Evolutionary conservation across 2,888 invertebrate genomes (phyloP), one percentile per base, ranked within the genome.

Genomic region (Blera fallax): DNA sequence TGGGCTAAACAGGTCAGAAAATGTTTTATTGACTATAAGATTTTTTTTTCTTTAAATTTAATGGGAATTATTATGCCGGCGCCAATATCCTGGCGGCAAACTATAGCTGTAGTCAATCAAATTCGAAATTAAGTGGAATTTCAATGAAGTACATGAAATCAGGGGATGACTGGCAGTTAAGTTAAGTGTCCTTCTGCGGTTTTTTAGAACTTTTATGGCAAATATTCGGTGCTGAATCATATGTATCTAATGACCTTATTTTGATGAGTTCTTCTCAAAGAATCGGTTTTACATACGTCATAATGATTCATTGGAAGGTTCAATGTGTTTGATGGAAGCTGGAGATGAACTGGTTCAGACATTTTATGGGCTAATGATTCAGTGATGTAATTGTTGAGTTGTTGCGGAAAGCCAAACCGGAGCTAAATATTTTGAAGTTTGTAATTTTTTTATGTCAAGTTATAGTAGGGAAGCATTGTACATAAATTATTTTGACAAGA

Each of bases 321-420:
- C 45, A 21, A 27, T 27, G 24, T n/a, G 27, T 10, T 14, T n/a
- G 1, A 0, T 18, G 45, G 6, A 18, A 6, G 4, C 1, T 27
- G 62, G 11, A 29, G 43, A 29, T 43, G 29, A 62, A 45, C 27
- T 62, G 43, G 62, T 43, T 62, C 8, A 43, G 43, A 27, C 16
- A 3, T 60, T 60, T 60, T 40, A 8, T 60, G 16, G 62, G 62
- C 29, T 45, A 62, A 62, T 62, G 62, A 62, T 62, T 29, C 43
- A 43, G 11, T 62, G 62, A 45, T 62, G 62, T 62, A 62, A 62
- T 62, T 43, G 43, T 45, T 62, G 62, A 24, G 24, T 24, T 43
- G 27, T 29, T 43, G 29, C 45, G 2, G 50, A 24, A 24, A 6
- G n/a, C 2, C 45, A 16, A 45, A 8, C 7, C n/a, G 21, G 14